Evolutionary conservation across 2,888 invertebrate species (phyloP).

Genomic region (Cosmia pyralina): DNA sequence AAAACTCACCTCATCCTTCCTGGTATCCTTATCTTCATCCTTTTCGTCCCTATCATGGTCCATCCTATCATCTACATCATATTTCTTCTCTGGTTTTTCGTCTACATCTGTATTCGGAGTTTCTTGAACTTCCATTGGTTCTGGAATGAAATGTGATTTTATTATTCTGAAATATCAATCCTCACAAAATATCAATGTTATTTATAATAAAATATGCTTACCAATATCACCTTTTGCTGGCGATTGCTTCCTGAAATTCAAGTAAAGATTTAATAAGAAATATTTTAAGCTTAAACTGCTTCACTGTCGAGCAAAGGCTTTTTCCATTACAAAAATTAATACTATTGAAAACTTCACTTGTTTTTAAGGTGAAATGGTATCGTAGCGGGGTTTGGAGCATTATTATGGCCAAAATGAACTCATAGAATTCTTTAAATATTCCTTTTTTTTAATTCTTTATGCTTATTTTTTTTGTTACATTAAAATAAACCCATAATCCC

Average conservation of each 20-base stretch:
- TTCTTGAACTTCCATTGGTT: slow-evolving; percentile 70
- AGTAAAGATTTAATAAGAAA: neutral
- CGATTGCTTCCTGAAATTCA: slow-evolving; percentile 41
- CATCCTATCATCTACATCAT: slow-evolving; percentile 52
- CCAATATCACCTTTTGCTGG: slow-evolving; percentile 62
- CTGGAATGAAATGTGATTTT: slow-evolving; percentile 47
- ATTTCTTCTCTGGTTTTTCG: slow-evolving; percentile 48
- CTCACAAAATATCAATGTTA: neutral
- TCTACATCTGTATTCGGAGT: slow-evolving; percentile 19
- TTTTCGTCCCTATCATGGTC: slow-evolving; percentile 63
- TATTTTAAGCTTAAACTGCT: neutral
- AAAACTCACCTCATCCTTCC: slow-evolving; percentile 39
- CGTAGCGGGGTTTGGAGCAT: too few relatives aligned
- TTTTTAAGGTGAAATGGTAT: too few relatives aligned
- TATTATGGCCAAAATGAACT: too few relatives aligned
- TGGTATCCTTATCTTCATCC: slow-evolving; percentile 26
- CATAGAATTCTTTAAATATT: too few relatives aligned
- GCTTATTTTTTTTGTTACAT: too few relatives aligned
- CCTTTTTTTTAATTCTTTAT: too few relatives aligned
- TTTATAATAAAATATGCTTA: slow-evolving; percentile 43
- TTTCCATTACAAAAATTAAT: neutral
- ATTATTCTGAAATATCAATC: neutral
- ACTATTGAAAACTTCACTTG: neutral
- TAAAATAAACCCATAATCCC: too few relatives aligned
- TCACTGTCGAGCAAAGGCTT: neutral